Conservation (phyloP, 1,140 invertebrate genomes). For the Drosophila saltans region DNA sequence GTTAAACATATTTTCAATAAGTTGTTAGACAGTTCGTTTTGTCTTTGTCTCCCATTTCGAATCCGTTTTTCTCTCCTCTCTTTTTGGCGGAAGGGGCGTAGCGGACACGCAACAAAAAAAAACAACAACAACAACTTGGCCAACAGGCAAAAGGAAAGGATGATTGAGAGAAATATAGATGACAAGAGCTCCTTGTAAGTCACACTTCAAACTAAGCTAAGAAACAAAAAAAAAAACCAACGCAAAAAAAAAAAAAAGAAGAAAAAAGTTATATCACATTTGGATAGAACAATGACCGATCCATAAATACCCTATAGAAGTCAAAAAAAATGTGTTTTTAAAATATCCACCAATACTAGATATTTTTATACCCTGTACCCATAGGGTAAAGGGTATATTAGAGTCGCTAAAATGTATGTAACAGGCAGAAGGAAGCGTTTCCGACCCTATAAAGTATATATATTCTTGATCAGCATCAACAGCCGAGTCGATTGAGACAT, state of each 20-base stretch:
- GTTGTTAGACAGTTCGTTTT: conserved; percentile 75
- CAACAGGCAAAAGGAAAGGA: conserved; percentile 43
- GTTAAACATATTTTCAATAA: conserved; percentile 79
- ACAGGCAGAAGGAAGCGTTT: too few species aligned
- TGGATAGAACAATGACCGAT: too few species aligned
- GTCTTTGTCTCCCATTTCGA: conserved; percentile 23
- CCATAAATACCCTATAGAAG: too few species aligned
- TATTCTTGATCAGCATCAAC: too few species aligned
- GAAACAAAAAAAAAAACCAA: not conserved
- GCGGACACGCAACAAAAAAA: conserved; percentile 5
- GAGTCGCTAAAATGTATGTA: too few species aligned
- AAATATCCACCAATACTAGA: too few species aligned
- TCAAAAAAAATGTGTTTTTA: too few species aligned
- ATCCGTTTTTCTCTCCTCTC: conserved; percentile 4
- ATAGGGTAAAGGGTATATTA: too few species aligned
- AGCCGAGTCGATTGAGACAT: too few species aligned
- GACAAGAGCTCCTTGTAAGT: conserved; percentile 4
- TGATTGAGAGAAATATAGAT: conserved; percentile 12
- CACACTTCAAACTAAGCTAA: conserved; percentile 1
- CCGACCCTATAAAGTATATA: too few species aligned
- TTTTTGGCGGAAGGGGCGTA: conserved; percentile 4
- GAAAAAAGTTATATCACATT: too few species aligned
- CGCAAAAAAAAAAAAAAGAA: not conserved
- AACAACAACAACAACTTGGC: conserved; percentile 14
- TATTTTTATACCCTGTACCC: too few species aligned